A percentile compares a stretch with the other conserved stretches of the same genome.
These are phyloP conservation scores for Squalus acanthias DNA, from an alignment of 2,797 vertebrate genomes.

Conservation along the genomic window DNA sequence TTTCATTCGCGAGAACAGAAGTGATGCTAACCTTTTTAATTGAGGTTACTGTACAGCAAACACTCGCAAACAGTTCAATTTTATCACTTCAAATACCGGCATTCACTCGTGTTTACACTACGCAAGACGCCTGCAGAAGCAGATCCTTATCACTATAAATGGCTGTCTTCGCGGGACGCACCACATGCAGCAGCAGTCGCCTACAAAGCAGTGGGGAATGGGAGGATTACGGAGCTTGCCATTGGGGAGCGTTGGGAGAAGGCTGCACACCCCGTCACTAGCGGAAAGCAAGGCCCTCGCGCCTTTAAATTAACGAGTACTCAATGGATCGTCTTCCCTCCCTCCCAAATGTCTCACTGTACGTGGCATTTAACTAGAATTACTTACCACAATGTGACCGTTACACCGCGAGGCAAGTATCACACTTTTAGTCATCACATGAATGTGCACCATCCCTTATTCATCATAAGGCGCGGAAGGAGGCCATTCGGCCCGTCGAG, in stretches of 20 bases:
- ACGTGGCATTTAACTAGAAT: no score
- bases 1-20: background rate
- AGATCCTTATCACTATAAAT: conserved; percentile 13
- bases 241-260: no score
- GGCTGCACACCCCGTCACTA: background rate
- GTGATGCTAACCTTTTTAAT: background rate
- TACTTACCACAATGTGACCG: background rate
- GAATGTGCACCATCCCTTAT: no score
- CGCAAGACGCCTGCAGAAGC: background rate
- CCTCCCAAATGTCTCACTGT: no score
- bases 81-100: background rate
- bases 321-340: background rate
- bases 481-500: no score
- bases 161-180: background rate
- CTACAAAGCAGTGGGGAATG: background rate
- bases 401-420: background rate
- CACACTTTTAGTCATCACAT: no score
- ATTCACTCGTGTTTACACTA: conserved; percentile 1
- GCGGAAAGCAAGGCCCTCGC: background rate
- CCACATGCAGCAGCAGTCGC: background rate
- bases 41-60: background rate
- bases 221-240: background rate
- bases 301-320: background rate
- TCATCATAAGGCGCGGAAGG: no score
- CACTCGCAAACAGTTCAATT: background rate